Evolutionary conservation across 92 coral and sea anemone genomes (phyloP).

Genomic region (Muricea muricata): DNA sequence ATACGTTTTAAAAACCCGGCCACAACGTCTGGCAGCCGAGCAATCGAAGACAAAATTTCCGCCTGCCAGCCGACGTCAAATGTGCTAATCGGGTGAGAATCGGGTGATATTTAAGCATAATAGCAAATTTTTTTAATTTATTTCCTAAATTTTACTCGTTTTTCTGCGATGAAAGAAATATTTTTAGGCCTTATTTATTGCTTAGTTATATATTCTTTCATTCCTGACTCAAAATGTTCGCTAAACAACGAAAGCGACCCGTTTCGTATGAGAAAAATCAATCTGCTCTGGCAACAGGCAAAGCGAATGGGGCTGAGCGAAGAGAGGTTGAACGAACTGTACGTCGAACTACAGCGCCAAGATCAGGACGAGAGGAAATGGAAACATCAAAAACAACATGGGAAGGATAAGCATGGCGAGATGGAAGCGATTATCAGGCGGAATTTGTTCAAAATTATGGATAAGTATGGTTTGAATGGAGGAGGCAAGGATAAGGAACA

Average conservation of each 20-base stretch:
- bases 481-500: conserved; percentile 50
- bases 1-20: too few relatives aligned
- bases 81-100: too few relatives aligned
- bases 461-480: conserved; percentile 64
- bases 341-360: conserved; percentile 70
- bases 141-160: background rate
- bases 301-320: conserved; percentile 70
- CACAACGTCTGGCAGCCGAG: too few relatives aligned
- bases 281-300: conserved; percentile 83
- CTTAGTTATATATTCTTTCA: background rate
- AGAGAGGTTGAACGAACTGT: conserved; percentile 72
- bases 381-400: conserved; percentile 82
- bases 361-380: conserved; percentile 81
- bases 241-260: conserved; percentile 52
- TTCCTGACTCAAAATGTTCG: background rate
- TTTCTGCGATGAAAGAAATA: background rate
- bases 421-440: conserved; percentile 74
- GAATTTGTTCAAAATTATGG: conserved; percentile 71
- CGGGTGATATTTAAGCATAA: background rate
- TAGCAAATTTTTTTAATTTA: background rate
- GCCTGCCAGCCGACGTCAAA: too few relatives aligned
- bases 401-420: conserved; percentile 88
- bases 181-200: background rate
- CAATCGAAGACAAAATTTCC: too few relatives aligned
- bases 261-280: conserved; percentile 81